These are phyloP conservation scores for Ceyx cyanopectus DNA, from an alignment of 2,113 vertebrate species.

Conservation along the genomic window DNA sequence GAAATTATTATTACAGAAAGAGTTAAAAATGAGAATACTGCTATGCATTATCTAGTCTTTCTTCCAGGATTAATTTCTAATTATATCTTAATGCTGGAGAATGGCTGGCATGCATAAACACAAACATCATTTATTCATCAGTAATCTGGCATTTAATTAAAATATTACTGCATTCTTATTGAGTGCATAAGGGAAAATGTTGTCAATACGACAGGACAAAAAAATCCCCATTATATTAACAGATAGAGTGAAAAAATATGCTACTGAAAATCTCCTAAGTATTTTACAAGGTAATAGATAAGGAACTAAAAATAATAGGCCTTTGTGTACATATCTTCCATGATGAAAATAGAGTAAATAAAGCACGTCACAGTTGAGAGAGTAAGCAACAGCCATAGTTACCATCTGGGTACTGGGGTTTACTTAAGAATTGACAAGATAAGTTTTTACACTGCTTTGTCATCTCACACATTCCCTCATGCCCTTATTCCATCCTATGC, in stretches of 20 bases:
- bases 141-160: conserved; percentile 58
- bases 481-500: too few relatives aligned
- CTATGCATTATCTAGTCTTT: background rate
- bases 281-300: conserved; percentile 5
- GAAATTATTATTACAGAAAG: background rate
- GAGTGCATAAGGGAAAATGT: background rate
- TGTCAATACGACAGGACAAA: conserved; percentile 26
- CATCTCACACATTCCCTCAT: background rate
- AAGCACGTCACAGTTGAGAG: background rate
- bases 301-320: background rate
- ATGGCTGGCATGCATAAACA: conserved; percentile 4
- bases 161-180: conserved; percentile 4
- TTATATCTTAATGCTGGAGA: conserved; percentile 54
- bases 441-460: background rate
- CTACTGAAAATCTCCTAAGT: background rate
- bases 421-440: rapidly evolving
- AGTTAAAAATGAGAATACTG: conserved; percentile 40
- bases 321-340: background rate
- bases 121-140: conserved; percentile 59
- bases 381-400: background rate
- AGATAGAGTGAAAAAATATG: background rate
- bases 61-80: conserved; percentile 48
- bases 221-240: background rate
- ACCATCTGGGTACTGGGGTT: background rate
- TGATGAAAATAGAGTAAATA: background rate